phyloP scores from a whole-genome alignment of 2,888 invertebrate genomes.

The Hofmannophila pseudospretella region DNA sequence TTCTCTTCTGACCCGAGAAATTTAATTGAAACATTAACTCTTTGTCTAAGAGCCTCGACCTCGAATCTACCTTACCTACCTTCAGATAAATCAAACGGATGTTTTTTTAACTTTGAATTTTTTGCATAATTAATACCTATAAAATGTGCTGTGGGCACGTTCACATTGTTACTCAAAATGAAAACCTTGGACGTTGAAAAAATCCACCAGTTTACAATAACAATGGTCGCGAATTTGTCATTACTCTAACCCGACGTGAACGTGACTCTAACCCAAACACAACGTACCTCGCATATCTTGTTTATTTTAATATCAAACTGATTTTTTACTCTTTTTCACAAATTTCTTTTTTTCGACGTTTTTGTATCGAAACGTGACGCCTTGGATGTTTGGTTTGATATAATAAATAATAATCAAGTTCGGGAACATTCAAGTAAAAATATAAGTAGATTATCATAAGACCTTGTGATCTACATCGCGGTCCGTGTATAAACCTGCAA shows the following conservation, averaged over 20 bases:
- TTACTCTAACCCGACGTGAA: slow-evolving; percentile 58
- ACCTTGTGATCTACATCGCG: slow-evolving; percentile 38
- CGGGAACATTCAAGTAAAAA: slow-evolving; percentile 24
- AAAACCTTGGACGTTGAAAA: slow-evolving; percentile 61
- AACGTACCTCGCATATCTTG: slow-evolving; percentile 46
- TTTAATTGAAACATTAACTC: slow-evolving; percentile 45
- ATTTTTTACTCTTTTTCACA: slow-evolving; percentile 59
- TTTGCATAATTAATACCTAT: slow-evolving; percentile 60
- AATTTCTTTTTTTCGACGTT: slow-evolving; percentile 44
- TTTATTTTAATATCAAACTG: slow-evolving; percentile 63
- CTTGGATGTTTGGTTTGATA: slow-evolving; percentile 30
- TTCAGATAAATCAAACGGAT: slow-evolving; percentile 8
- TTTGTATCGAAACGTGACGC: slow-evolving; percentile 55
- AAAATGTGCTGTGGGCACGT: slow-evolving; percentile 66
- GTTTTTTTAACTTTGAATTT: slow-evolving; percentile 21
- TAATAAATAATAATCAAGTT: slow-evolving; percentile 16
- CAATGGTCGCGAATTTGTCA: slow-evolving; percentile 69
- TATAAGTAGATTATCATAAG: slow-evolving; percentile 39
- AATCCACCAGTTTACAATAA: slow-evolving; percentile 51
- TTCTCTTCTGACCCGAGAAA: slow-evolving; percentile 67
- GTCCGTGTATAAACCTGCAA: slow-evolving; percentile 9
- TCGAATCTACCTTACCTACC: slow-evolving; percentile 16
- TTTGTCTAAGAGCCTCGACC: slow-evolving; percentile 39
- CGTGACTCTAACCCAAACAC: slow-evolving; percentile 66
- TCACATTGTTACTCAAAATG: slow-evolving; percentile 56